Conservation (phyloP, 2,797 vertebrate species). For the Octomys mimax region DNA sequence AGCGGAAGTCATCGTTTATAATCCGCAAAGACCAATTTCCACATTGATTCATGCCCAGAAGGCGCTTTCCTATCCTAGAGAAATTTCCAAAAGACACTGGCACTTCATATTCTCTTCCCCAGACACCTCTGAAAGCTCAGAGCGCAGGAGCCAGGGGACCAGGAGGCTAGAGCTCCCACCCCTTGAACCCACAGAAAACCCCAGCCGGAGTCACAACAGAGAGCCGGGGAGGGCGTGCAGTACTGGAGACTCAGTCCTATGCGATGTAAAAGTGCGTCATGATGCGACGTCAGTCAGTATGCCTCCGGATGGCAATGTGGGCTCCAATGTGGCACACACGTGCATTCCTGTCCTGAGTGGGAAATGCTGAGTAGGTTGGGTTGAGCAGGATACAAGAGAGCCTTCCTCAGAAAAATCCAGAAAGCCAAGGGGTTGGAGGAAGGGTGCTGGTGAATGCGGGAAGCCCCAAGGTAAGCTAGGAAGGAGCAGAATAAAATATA, state of each 20-base stretch:
- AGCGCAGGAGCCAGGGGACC: background rate
- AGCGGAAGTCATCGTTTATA: background rate
- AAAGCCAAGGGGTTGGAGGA: background rate
- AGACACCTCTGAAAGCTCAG: background rate
- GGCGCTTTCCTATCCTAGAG: background rate
- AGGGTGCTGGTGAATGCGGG: background rate
- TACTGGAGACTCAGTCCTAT: background rate
- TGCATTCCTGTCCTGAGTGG: background rate
- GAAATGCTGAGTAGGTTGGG: background rate
- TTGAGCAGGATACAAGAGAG: background rate
- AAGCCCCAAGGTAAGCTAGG: no score
- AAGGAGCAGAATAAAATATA: background rate
- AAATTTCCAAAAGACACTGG: background rate
- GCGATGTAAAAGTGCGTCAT: background rate
- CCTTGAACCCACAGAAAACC: background rate
- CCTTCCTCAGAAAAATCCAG: background rate
- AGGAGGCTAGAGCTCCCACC: background rate
- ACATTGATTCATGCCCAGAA: background rate
- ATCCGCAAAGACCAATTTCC: conserved; percentile 17
- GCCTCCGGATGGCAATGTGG: background rate
- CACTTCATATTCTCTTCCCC: background rate
- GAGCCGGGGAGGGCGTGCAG: rapidly evolving
- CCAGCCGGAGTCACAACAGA: rapidly evolving
- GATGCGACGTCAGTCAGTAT: background rate
- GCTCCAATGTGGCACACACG: background rate